A percentile compares a stretch with the other conserved stretches of the same genome.
These are phyloP conservation scores for Bradypodion pumilum DNA, from an alignment of 2,797 vertebrate species.

Conservation along the genomic window DNA sequence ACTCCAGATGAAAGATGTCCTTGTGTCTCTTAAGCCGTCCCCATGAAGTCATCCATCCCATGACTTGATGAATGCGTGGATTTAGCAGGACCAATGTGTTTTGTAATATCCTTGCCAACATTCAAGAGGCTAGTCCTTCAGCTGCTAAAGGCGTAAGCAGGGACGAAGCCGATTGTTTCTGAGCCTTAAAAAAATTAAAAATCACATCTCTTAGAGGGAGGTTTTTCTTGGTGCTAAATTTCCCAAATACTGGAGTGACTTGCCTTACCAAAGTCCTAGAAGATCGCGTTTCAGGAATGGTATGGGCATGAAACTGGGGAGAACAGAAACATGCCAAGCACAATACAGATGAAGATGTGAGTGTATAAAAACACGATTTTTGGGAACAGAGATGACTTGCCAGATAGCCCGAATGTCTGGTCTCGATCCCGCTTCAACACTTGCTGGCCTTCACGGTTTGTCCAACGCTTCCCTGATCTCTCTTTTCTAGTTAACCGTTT, in stretches of 20 bases:
- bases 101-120: constrained; percentile 33
- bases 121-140: background rate
- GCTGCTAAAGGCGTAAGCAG: too few relatives aligned
- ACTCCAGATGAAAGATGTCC: background rate
- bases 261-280: background rate
- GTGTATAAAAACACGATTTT: background rate
- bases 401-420: constrained; percentile 47
- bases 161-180: constrained; percentile 5
- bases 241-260: constrained; percentile 21
- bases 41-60: background rate
- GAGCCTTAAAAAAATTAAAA: constrained; percentile 58
- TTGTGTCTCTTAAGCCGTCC: background rate
- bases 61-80: background rate
- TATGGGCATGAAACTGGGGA: constrained; percentile 1
- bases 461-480: background rate
- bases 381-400: constrained; percentile 13
- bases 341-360: too few relatives aligned
- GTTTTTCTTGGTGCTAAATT: constrained; percentile 62
- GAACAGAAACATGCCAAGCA: background rate
- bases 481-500: background rate
- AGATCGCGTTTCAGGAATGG: background rate
- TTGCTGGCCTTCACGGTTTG: constrained; percentile 36
- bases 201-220: constrained; percentile 27
- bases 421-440: constrained; percentile 24
- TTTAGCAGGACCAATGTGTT: constrained; percentile 28